Conservation (phyloP, 2,888 invertebrate species). For the Eupeodes luniger region DNA sequence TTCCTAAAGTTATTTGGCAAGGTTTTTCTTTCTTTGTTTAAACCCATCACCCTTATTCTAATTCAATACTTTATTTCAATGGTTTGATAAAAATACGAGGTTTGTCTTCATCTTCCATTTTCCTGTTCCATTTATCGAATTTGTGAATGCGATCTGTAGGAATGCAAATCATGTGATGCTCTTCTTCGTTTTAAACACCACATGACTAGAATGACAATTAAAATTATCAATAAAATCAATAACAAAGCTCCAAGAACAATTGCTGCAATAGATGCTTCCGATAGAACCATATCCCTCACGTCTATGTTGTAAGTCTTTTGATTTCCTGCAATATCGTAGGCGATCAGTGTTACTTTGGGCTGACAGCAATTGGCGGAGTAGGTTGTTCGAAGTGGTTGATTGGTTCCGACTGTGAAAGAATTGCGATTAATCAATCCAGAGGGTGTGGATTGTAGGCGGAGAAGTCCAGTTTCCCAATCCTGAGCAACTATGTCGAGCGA, state of each 20-base stretch:
- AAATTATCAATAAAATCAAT: slow-evolving; percentile 86
- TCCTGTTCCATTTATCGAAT: slow-evolving; percentile 46
- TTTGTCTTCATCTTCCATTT: too few species aligned
- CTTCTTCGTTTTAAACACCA: slow-evolving; percentile 87
- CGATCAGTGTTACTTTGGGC: slow-evolving; percentile 88
- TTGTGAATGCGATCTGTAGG: slow-evolving; percentile 84
- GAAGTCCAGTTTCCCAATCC: slow-evolving; percentile 88
- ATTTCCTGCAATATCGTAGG: slow-evolving; percentile 89
- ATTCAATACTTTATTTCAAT: slow-evolving; percentile 9
- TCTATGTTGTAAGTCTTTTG: slow-evolving; percentile 87
- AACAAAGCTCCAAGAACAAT: slow-evolving; percentile 89
- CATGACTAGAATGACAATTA: slow-evolving; percentile 86
- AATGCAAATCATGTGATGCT: slow-evolving; percentile 87
- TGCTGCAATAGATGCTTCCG: slow-evolving; percentile 87
- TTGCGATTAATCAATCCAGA: slow-evolving; percentile 87
- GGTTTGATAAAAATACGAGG: not conserved
- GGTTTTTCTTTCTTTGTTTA: not conserved
- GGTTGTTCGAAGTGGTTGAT: slow-evolving; percentile 87
- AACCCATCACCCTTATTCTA: slow-evolving; percentile 23
- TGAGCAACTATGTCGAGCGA: slow-evolving; percentile 88
- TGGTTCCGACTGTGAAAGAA: slow-evolving; percentile 88
- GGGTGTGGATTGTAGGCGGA: slow-evolving; percentile 86
- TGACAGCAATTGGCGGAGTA: slow-evolving; percentile 91
- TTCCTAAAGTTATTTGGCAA: slow-evolving; percentile 17
- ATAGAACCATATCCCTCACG: slow-evolving; percentile 84